Evolutionary conservation across 2,888 invertebrate species (phyloP).

Genomic region (Cerceris rybyensis): DNA sequence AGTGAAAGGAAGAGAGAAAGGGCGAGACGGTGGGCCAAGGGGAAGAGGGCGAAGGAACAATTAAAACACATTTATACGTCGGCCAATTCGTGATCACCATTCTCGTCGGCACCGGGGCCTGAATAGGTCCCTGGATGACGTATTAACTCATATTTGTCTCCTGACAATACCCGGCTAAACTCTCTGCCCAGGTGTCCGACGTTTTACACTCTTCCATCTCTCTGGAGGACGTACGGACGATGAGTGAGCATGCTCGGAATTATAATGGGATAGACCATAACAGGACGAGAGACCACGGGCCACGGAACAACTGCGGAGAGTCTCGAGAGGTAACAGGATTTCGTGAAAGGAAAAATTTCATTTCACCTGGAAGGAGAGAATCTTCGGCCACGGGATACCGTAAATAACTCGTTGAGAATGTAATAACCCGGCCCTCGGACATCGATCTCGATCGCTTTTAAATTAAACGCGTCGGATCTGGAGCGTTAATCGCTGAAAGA

Average conservation of each 20-base stretch:
- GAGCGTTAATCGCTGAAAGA: neutral
- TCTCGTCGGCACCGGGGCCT: conserved; percentile 67
- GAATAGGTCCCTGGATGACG: conserved; percentile 77
- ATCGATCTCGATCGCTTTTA: neutral
- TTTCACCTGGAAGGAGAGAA: conserved; percentile 16
- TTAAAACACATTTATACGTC: conserved; percentile 78
- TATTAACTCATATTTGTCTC: conserved; percentile 81
- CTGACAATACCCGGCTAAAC: conserved; percentile 76
- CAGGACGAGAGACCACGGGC: conserved; percentile 54
- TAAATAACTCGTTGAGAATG: conserved; percentile 4
- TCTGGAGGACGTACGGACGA: conserved; percentile 61
- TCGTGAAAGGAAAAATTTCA: conserved; percentile 59
- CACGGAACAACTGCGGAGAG: conserved; percentile 43
- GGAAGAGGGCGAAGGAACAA: conserved; percentile 67
- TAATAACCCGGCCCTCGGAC: neutral
- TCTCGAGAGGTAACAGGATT: conserved; percentile 55
- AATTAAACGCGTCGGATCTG: neutral
- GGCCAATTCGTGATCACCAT: conserved; percentile 77
- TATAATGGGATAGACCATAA: conserved; percentile 70
- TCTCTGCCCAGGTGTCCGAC: conserved; percentile 77
- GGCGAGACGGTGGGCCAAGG: conserved; percentile 25
- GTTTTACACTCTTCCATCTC: conserved; percentile 75
- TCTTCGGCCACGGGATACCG: neutral
- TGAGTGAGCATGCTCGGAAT: conserved; percentile 66
- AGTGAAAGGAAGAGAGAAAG: conserved; percentile 44